A percentile compares a stretch with the other conserved stretches of the same genome.
Conservation (phyloP, 2,888 invertebrate species). For the Aphodius granarius region DNA sequence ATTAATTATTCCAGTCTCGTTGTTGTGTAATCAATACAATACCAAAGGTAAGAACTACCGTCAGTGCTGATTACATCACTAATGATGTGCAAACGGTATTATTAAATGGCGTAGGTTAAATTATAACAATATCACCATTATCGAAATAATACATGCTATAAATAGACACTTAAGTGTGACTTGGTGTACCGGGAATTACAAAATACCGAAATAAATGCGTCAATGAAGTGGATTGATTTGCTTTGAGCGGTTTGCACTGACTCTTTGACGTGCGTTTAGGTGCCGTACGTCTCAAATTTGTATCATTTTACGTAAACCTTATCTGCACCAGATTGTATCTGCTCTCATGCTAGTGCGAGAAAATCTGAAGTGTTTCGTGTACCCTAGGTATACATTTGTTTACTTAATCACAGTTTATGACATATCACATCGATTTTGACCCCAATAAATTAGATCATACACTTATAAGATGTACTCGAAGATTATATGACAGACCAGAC, state of each 20-base stretch:
- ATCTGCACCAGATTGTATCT: background rate
- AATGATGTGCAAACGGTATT: too few species aligned
- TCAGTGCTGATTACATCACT: too few species aligned
- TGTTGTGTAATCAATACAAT: too few species aligned
- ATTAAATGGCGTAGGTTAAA: too few species aligned
- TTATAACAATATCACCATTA: too few species aligned
- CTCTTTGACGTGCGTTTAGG: background rate
- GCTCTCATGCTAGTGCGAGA: background rate
- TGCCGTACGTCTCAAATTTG: background rate
- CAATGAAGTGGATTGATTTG: background rate
- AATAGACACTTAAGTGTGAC: too few species aligned
- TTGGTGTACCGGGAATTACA: too few species aligned
- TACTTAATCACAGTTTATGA: background rate
- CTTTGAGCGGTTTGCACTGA: background rate
- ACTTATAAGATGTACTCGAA: background rate
- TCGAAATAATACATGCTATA: too few species aligned
- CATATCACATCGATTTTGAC: background rate
- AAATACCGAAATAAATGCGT: too few species aligned
- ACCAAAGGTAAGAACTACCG: too few species aligned
- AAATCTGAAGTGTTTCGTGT: background rate
- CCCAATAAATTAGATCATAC: background rate
- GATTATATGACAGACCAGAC: background rate
- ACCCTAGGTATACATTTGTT: background rate
- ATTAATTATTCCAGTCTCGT: too few species aligned
- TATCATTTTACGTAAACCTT: background rate